Evolutionary conservation across 2,113 vertebrate genomes (phyloP), one percentile per base, ranked within the genome.

Genomic region (Hydrolagus affinis): DNA sequence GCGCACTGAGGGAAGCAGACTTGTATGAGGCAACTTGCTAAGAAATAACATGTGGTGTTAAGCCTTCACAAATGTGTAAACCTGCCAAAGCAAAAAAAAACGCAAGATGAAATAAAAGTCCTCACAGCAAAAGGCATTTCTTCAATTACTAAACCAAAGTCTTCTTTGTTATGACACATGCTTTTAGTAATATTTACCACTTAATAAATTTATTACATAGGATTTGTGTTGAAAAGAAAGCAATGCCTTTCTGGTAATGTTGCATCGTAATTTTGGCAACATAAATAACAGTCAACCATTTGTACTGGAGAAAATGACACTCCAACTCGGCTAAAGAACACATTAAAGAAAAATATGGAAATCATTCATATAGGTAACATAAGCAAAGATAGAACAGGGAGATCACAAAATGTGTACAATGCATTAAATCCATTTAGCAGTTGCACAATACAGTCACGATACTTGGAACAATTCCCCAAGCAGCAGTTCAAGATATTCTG

Each of bases 41-140:
- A 30, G 60, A 62, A 83, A 83, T 66, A 83, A 83, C 78, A 83
- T 66, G 25, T 66, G 78, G 78, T 25, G 28, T 30, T 66, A 17
- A 83, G 28, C 25, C 19, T 83, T 83, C 60, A 83, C 78, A 83
- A 83, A 66, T 60, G 4, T 77, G 11, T 60, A 83, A 83, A 64
- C 14, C 25, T 83, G 78, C 78, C 78, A 83, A 83, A 32, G 15
- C 78, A 66, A 19, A 11, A 83, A 83, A 10, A 9, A 68, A 32
- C 60, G 66, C 59, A 23, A 62, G 78, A 66, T 66, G 62, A 14
- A 83, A 30, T 83, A 14, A 80, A 23, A n/a, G 66, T 14, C 60
- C 30, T 66, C 66, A 56, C 76, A 66, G 28, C 62, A 66, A 83
- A 66, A 83, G 25, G 78, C 60, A 83, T 83, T 66, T 83, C 60